Evolutionary conservation across 2,797 vertebrate genomes (phyloP).

Genomic region (Muscicapa comitata): DNA sequence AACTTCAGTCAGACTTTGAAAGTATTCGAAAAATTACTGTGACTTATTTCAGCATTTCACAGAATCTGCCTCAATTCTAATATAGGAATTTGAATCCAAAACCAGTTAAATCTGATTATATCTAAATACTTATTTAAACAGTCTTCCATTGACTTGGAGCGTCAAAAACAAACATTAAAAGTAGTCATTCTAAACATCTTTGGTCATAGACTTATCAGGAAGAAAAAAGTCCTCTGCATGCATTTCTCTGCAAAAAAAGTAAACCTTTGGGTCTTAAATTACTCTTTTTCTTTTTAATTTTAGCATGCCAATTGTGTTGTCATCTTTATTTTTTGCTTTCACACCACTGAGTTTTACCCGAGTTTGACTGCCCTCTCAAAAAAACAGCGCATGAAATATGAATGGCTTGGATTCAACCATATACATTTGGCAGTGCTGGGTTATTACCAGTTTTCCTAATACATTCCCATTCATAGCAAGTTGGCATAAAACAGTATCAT

Average conservation of each 20-base stretch:
- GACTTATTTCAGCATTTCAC: background rate
- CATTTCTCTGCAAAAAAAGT: too few species aligned
- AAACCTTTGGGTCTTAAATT: background rate
- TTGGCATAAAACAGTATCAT: background rate
- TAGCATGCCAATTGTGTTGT: background rate
- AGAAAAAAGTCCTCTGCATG: background rate
- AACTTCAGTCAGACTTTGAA: background rate
- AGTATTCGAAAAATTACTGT: background rate
- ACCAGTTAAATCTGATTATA: background rate
- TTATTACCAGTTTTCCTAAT: background rate
- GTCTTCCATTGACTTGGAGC: background rate
- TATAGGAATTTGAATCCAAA: background rate
- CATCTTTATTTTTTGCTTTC: background rate
- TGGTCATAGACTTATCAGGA: background rate
- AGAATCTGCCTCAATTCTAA: background rate
- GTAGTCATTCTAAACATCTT: background rate
- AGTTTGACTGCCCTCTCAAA: too few species aligned
- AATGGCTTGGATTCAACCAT: background rate
- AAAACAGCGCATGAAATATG: background rate
- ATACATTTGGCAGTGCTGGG: background rate
- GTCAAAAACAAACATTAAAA: background rate
- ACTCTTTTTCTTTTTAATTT: background rate
- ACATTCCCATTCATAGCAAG: background rate
- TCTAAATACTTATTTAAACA: background rate
- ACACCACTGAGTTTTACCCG: background rate